Conservation (phyloP, 2,113 vertebrate genomes). For the Sylvietta virens region DNA sequence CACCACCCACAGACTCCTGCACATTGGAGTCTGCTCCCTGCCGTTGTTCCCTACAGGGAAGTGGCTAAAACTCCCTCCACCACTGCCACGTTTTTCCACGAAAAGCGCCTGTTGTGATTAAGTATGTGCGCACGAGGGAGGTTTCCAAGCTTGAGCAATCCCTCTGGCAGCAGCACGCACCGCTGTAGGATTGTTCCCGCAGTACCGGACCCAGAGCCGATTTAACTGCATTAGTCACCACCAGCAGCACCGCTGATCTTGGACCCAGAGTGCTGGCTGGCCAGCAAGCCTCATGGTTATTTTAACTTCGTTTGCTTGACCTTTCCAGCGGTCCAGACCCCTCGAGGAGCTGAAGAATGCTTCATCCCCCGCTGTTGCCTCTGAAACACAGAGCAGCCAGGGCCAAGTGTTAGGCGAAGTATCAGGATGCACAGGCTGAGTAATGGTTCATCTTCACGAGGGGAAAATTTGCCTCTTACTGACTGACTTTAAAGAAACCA, state of each 20-base stretch:
- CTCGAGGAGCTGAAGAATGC: background rate
- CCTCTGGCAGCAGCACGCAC: slow-evolving; percentile 55
- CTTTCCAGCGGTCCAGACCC: slow-evolving; percentile 21
- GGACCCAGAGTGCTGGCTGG: slow-evolving; percentile 27
- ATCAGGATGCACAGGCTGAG: background rate
- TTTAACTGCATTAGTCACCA: slow-evolving; percentile 68
- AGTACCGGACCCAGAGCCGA: slow-evolving; percentile 5
- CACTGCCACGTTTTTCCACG: slow-evolving; percentile 52
- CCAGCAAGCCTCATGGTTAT: background rate
- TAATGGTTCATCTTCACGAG: background rate
- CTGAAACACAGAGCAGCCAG: background rate
- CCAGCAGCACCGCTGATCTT: slow-evolving; percentile 48
- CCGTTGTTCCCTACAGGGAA: background rate
- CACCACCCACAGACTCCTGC: background rate
- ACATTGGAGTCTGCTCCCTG: background rate
- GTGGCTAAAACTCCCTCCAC: background rate
- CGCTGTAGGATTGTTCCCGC: slow-evolving; percentile 39
- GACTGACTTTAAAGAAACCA: background rate
- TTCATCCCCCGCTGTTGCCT: background rate
- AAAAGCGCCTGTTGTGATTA: slow-evolving; percentile 49
- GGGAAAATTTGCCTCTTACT: background rate
- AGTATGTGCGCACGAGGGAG: slow-evolving; percentile 36
- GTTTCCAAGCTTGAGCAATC: slow-evolving; percentile 74
- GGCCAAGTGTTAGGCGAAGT: background rate
- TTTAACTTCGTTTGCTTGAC: slow-evolving; percentile 37